These are phyloP conservation scores for Diorhabda carinulata DNA, from an alignment of 1,140 invertebrate genomes.

Conservation along the genomic window DNA sequence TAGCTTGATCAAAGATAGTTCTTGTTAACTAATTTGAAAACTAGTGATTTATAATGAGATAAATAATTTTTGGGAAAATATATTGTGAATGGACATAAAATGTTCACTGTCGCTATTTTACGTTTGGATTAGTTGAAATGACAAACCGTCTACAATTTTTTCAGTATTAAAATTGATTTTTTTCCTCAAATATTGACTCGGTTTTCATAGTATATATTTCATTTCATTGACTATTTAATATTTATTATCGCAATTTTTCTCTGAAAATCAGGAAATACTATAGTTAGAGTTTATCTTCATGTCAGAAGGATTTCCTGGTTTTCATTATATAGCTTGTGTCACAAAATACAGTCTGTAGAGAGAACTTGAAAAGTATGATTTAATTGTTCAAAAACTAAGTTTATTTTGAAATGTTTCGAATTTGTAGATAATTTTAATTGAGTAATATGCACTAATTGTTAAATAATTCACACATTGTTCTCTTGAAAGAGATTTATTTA, in stretches of 20 bases:
- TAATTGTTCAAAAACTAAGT: background rate
- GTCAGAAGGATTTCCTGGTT: background rate
- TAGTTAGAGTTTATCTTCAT: background rate
- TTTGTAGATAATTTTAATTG: background rate
- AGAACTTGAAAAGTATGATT: background rate
- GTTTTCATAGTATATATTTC: background rate
- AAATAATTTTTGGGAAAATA: no score
- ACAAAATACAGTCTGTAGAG: background rate
- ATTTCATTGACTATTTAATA: constrained; percentile 1
- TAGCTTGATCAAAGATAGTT: no score
- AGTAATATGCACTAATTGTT: background rate
- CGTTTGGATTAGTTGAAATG: no score
- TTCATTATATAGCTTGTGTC: background rate
- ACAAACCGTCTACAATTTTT: no score
- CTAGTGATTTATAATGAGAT: no score
- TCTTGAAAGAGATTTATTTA: background rate
- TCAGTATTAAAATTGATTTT: no score
- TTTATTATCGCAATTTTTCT: background rate
- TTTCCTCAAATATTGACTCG: no score
- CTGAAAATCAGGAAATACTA: background rate
- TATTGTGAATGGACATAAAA: no score
- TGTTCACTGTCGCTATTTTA: no score
- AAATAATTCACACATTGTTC: background rate
- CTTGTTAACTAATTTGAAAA: no score
- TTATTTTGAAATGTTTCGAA: background rate